A percentile compares a stretch with the other conserved stretches of the same genome.
phyloP scores from a whole-genome alignment of 2,888 invertebrate genomes.

The Autographa pulchrina region DNA sequence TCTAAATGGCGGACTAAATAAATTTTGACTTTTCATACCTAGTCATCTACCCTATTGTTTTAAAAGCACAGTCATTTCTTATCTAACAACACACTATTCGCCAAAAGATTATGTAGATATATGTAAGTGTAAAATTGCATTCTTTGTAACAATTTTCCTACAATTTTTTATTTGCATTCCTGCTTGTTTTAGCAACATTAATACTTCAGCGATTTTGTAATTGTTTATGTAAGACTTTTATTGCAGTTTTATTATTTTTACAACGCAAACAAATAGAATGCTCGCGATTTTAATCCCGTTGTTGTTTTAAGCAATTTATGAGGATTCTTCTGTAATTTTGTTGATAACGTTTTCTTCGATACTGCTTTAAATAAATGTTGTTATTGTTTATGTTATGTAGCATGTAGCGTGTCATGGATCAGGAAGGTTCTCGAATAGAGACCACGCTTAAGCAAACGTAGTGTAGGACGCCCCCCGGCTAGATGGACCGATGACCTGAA shows the following conservation, averaged over 20 bases:
- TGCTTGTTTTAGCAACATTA: slow-evolving; percentile 23
- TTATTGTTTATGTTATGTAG: no score
- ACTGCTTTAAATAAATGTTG: background rate
- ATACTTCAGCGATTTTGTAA: slow-evolving; percentile 36
- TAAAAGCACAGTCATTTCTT: background rate
- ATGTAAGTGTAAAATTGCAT: slow-evolving; percentile 1
- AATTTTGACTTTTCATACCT: no score
- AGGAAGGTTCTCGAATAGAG: no score
- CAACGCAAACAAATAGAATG: slow-evolving; percentile 12
- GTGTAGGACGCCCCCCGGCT: no score
- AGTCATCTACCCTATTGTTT: no score
- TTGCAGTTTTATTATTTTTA: slow-evolving; percentile 29
- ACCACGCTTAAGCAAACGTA: no score
- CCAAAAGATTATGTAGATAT: background rate
- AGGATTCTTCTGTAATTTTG: slow-evolving; percentile 20
- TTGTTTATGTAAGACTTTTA: slow-evolving; percentile 32
- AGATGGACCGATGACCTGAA: no score
- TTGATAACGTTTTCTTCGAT: background rate
- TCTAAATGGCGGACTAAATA: no score
- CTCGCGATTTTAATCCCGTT: slow-evolving; percentile 2
- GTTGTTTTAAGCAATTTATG: slow-evolving; percentile 27
- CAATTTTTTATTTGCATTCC: background rate
- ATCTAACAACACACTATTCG: background rate
- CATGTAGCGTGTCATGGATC: no score
- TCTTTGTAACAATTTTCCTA: background rate